Evolutionary conservation across 92 coral and sea anemone genomes (phyloP).

Genomic region (Bergia puertoricense): DNA sequence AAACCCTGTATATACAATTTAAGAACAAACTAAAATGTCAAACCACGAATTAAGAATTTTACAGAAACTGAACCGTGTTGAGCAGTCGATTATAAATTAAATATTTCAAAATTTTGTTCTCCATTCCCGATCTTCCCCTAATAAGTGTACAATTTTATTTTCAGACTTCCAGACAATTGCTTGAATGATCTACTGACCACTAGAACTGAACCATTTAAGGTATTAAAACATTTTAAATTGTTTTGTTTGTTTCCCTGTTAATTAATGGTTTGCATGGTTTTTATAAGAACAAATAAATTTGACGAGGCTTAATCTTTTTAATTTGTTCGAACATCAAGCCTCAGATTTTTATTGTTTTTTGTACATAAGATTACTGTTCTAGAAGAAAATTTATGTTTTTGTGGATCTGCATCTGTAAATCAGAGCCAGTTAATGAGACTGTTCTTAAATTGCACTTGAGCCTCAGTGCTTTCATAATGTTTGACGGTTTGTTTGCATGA

Average conservation of each 20-base stretch:
- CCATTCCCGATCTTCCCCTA: not conserved
- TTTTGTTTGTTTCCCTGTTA: not conserved
- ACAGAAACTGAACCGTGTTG: not conserved
- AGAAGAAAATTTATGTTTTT: not conserved
- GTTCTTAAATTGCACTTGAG: not conserved
- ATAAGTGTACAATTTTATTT: not conserved
- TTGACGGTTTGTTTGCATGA: no score
- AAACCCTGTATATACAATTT: no score
- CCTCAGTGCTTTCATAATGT: not conserved
- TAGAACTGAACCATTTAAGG: constrained; percentile 81
- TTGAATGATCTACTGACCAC: constrained; percentile 77
- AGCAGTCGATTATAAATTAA: not conserved
- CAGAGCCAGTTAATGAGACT: not conserved
- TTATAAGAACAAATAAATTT: not conserved
- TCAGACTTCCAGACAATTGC: constrained; percentile 69
- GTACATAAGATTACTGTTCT: no score
- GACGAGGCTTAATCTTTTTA: not conserved
- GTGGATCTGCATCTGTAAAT: not conserved
- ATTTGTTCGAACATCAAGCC: no score
- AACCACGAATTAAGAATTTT: no score
- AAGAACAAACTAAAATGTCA: no score
- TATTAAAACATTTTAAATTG: constrained; percentile 5
- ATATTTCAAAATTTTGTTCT: not conserved
- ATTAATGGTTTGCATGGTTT: not conserved
- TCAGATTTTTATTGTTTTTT: no score